A percentile compares a stretch with the other conserved stretches of the same genome.
phyloP scores from a whole-genome alignment of 2,113 vertebrate genomes.

The Plecturocebus donacophilus region DNA sequence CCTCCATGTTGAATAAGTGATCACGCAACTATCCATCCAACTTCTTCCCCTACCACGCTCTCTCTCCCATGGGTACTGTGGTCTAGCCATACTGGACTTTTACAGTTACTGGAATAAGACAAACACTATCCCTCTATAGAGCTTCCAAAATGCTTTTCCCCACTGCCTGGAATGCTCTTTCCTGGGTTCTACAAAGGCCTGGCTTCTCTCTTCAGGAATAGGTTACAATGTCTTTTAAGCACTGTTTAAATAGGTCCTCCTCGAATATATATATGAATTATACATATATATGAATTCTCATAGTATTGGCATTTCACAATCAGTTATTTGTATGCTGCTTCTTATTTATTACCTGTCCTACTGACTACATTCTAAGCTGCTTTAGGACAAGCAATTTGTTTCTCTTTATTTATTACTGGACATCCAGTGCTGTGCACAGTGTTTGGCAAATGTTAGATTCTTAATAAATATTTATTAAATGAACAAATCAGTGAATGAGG shows the following conservation, averaged over 20 bases:
- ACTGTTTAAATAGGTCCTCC: not conserved
- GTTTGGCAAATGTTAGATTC: not conserved
- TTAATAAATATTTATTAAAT: not conserved
- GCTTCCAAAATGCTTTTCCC: not conserved
- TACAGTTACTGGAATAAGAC: not conserved
- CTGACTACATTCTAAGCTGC: not conserved
- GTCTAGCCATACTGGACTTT: no score
- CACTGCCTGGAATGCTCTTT: not conserved
- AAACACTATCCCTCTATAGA: not conserved
- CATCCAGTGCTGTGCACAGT: not conserved
- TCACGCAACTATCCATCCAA: not conserved
- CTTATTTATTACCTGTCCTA: not conserved
- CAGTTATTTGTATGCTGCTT: not conserved
- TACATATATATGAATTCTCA: not conserved
- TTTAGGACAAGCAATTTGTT: not conserved
- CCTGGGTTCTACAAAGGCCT: not conserved
- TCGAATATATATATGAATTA: not conserved
- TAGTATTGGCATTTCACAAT: not conserved
- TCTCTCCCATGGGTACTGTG: not conserved
- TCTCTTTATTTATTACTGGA: not conserved
- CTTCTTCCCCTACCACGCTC: not conserved
- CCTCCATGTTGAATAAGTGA: not conserved
- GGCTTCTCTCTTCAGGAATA: not conserved
- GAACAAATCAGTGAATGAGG: not conserved
- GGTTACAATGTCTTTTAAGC: not conserved